Base-by-base conservation (phyloP, 1,140 invertebrate species). In the Berghia stephanieae region DNA sequence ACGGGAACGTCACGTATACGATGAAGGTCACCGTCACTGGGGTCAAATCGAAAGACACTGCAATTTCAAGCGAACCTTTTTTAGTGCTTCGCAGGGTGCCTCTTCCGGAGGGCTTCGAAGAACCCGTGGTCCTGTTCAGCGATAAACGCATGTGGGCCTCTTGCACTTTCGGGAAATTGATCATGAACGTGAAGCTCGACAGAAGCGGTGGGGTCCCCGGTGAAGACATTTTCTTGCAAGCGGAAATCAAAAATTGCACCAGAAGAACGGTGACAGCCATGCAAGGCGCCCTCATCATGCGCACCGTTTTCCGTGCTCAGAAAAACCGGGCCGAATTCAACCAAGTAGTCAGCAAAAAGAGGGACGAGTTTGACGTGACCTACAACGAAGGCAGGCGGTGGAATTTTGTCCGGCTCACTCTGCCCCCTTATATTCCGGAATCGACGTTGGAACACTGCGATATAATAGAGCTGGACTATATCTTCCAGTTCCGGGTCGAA, bases 341-440 rank as follows among this genome's bases (percentile, higher is more conserved):
- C 21, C 88, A 89, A 80, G 82, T 88, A n/a, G 86, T 89, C 24
- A 88, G 86, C 78, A 87, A 87, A 80, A 84, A 86, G 38, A 77
- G 86, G 21, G 88, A 89, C 72, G 82, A 86, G 78, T 82, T 83
- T 38, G 85, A 88, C 75, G 80, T 89, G 43, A 73, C 60, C 0
- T 69, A 83, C n/a, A 86, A 86, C 38, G 86, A 88, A 27, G 87
- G 86, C 24, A 82, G 88, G 10, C 81, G 83, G 13, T 89, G 88
- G 88, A 84, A 81, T 40, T 83, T 84, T 79, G 85, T 88, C 1
- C 78, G 86, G 36, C 77, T 89, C 8, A 81, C 85, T 10, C 81
- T 89, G 8, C 88, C 88, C 10, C 86, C 87, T 0, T 89, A 88
- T 78, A 87, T 89, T 10, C 88, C 88, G 0, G 88, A 89, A 79